Evolutionary conservation across 2,888 invertebrate genomes (phyloP), one percentile per base, ranked within the genome.

Genomic region (Barypeithes pellucidus): DNA sequence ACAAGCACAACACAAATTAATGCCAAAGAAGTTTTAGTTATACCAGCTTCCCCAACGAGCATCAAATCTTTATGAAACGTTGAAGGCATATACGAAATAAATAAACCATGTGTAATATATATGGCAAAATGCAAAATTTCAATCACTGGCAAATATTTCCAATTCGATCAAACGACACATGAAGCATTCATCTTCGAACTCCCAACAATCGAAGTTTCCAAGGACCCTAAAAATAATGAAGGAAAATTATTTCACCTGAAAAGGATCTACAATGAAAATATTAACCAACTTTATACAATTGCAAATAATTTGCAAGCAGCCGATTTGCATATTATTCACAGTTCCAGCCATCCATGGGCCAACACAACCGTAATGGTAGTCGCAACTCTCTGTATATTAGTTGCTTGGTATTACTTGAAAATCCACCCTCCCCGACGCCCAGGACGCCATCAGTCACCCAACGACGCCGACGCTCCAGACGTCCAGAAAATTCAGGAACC

Each of bases 51-150:
- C 2, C 2, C 45, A 9, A 45, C 45, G 8, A 45, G 12, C 18
- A 12, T 57, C 14, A 20, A 57, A 24, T 57, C 57, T 11, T 9
- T 16, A 33, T 57, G 57, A 24, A 14, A 57, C 12, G 9, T 16
- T 11, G 57, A 57, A 24, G 57, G 57, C 3, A 57, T 57, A 5
- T 57, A 57, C 16, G 57, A 57, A 57, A 12, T 57, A 0, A 22
- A 5, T 12, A 57, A 14, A 8, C 57, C 57, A 7, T 24, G 24
- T 9, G 11, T 57, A 57, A 57, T 33, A 41, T 5, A 12, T 2
- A 12, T 41, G 41, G 14, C 2, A 41, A 14, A 41, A 41, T 22
- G 57, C 57, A 57, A 57, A 24, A 36, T 57, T 8, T 57, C 57
- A 20, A 57, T 57, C n/a, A 11, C 22, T 24, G 36, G 24, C 1